Conservation (phyloP, 2,797 vertebrate genomes). For the Chanos chanos region DNA sequence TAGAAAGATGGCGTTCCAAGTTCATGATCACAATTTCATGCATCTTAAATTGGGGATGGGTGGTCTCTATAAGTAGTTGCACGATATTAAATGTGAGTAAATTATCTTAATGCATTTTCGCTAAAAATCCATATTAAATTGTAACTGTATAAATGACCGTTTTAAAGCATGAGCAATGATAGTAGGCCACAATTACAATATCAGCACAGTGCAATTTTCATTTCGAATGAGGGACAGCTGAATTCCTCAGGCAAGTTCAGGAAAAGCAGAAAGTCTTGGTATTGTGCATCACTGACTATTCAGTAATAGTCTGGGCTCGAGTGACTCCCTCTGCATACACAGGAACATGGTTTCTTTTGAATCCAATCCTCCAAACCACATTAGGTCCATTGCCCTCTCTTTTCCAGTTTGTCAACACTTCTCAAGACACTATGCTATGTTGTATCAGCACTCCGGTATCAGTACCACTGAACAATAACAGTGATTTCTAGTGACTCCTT, state of each 20-base stretch:
- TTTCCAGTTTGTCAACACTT: too few species aligned
- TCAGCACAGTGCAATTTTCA: not conserved
- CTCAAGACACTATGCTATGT: too few species aligned
- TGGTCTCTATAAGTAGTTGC: slow-evolving; percentile 58
- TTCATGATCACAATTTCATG: slow-evolving; percentile 77
- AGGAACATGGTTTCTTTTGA: too few species aligned
- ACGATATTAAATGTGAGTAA: slow-evolving; percentile 58
- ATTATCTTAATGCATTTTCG: slow-evolving; percentile 58
- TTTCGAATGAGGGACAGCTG: slow-evolving; percentile 1
- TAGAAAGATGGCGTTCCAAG: slow-evolving; percentile 65
- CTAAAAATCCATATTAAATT: slow-evolving; percentile 56
- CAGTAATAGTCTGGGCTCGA: too few species aligned
- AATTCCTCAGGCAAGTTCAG: slow-evolving; percentile 4
- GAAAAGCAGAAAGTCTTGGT: not conserved
- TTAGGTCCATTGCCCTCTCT: too few species aligned
- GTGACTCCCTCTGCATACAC: too few species aligned
- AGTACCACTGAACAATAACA: too few species aligned
- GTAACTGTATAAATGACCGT: slow-evolving; percentile 46
- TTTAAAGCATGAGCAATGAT: slow-evolving; percentile 56
- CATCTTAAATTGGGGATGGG: slow-evolving; percentile 71
- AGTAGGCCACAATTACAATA: slow-evolving; percentile 17
- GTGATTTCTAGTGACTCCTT: too few species aligned
- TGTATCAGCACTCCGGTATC: too few species aligned
- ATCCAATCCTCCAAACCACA: too few species aligned
- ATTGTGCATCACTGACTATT: not conserved